Conservation (phyloP, 2,113 vertebrate genomes). For the Danionella cerebrum region DNA sequence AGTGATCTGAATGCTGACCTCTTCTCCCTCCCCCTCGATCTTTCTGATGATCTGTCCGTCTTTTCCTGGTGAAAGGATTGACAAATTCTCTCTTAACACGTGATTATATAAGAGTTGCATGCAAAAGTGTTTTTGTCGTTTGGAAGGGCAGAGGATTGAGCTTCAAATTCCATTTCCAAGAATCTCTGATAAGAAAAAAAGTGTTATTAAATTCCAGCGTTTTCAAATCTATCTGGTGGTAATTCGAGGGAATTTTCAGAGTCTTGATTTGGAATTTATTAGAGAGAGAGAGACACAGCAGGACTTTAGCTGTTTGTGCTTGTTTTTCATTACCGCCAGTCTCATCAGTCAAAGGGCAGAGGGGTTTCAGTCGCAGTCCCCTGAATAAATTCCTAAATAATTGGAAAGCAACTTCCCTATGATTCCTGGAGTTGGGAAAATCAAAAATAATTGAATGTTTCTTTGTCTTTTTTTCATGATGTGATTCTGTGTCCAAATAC, state of each 20-base stretch:
- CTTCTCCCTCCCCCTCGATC: background rate
- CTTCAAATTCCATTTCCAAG: background rate
- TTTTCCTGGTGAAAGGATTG: background rate
- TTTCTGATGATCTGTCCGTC: background rate
- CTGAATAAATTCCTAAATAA: background rate
- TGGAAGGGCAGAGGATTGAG: background rate
- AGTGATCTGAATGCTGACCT: background rate
- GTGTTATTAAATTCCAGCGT: background rate
- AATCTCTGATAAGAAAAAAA: background rate
- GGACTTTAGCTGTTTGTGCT: background rate
- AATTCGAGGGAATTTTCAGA: too few relatives aligned
- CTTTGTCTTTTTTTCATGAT: too few relatives aligned
- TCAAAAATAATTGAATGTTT: constrained; percentile 1
- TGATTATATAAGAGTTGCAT: background rate
- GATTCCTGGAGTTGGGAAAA: background rate
- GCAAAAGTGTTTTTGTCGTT: background rate
- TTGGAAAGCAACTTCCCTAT: background rate
- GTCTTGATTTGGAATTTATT: background rate
- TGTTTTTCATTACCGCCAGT: constrained; percentile 4
- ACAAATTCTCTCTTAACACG: background rate
- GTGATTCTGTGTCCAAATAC: too few relatives aligned
- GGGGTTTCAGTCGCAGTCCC: background rate
- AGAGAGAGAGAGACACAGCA: background rate
- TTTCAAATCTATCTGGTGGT: background rate
- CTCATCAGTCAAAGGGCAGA: background rate